Evolutionary conservation across 2,888 invertebrate genomes (phyloP), one percentile per base, ranked within the genome.

Genomic region (Maniola hyperantus): DNA sequence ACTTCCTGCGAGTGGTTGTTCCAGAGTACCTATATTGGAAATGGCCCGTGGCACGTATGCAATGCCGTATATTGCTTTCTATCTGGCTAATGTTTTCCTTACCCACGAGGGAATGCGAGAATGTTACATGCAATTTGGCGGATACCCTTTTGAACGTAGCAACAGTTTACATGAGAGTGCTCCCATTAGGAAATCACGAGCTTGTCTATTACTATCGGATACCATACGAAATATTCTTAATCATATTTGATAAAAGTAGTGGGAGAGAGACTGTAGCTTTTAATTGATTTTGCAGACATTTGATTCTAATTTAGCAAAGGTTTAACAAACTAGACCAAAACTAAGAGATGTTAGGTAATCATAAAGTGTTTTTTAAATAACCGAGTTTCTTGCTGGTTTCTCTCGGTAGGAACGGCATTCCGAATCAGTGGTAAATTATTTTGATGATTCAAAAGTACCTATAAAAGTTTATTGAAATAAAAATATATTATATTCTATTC

Each of bases 61-160:
- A 53, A 51, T 42, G 53, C 51, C 51, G 61, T 53, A 62, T 62
- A 62, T 62, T 62, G 62, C 62, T 62, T 53, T 62, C 62, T 62
- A 62, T 62, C 62, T 42, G 39, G 62, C 62, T 62, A 53, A 62
- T 62, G 62, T 62, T 62, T 62, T 53, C 62, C 15, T 62, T 62
- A 42, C 62, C 62, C 62, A 62, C 42, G 51, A 42, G 62, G 62
- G 62, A 53, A 53, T 53, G 42, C 10, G 53, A 5, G 62, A 53
- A 62, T 62, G 62, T 62, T 62, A 53, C 62, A 62, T 61, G 62
- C 62, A 62, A 62, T 62, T 53, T 62, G 53, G 39, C n/a, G 42
- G 51, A 51, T 62, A 53, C 62, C 62, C 62, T 42, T 53, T 39
- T 53, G 53, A 62, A 62, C 62, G 62, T 42, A 62, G 33, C 61